Evolutionary conservation across 2,888 invertebrate species (phyloP).

Genomic region (Noctuana brunneofusca): DNA sequence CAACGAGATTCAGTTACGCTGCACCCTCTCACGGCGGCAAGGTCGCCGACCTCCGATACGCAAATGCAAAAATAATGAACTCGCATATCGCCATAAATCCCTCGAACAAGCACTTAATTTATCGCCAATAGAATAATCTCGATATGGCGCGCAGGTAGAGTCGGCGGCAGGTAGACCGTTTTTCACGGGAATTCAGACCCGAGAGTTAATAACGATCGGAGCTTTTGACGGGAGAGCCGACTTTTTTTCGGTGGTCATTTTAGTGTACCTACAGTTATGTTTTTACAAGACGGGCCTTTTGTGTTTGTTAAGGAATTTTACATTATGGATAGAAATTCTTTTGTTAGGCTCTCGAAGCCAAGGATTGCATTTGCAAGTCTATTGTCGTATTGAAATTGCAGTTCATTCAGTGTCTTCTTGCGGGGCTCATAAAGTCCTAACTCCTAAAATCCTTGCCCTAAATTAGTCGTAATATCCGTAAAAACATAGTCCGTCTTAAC

Average conservation of each 20-base stretch:
- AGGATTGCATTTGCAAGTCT: slow-evolving; percentile 16
- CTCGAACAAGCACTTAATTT: slow-evolving; percentile 67
- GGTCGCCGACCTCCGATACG: slow-evolving; percentile 52
- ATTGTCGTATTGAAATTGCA: slow-evolving; percentile 17
- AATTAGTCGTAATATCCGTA: not conserved
- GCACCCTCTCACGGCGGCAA: slow-evolving; percentile 43
- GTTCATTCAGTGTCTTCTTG: slow-evolving; percentile 15
- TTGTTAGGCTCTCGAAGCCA: slow-evolving; percentile 32
- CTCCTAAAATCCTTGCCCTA: not conserved
- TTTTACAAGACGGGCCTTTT: slow-evolving; percentile 54
- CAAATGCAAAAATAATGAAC: slow-evolving; percentile 70
- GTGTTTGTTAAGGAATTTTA: slow-evolving; percentile 64
- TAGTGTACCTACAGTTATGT: slow-evolving; percentile 65
- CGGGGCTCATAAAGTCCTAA: not conserved
- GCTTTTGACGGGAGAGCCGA: slow-evolving; percentile 43
- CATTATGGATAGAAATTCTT: slow-evolving; percentile 48
- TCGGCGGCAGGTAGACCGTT: slow-evolving; percentile 61
- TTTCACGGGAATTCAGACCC: slow-evolving; percentile 64
- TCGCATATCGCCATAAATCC: slow-evolving; percentile 47
- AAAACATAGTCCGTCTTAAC: not conserved
- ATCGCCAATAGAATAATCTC: slow-evolving; percentile 62
- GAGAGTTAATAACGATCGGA: slow-evolving; percentile 50
- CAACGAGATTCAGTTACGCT: slow-evolving; percentile 44
- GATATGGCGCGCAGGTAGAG: slow-evolving; percentile 68
- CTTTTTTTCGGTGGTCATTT: slow-evolving; percentile 71